Evolutionary conservation across 2,113 vertebrate genomes (phyloP).

Genomic region (Dromaius novaehollandiae): DNA sequence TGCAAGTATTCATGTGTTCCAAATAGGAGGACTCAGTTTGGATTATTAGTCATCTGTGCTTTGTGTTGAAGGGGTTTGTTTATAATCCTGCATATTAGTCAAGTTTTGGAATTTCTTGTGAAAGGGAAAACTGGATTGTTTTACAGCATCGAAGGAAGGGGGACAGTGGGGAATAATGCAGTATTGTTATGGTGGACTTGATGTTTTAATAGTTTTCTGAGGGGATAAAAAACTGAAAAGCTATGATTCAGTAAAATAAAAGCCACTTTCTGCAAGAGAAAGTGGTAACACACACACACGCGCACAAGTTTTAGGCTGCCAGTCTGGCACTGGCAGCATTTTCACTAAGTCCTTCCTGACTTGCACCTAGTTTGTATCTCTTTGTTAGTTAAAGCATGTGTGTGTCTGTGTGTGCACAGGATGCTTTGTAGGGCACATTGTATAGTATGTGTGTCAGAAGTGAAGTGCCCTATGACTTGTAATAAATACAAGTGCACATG

Average conservation of each 20-base stretch:
- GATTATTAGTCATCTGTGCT: background rate
- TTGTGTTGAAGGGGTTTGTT: background rate
- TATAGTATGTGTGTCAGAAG: background rate
- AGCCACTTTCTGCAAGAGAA: background rate
- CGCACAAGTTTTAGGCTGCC: background rate
- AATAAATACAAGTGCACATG: slow-evolving; percentile 69
- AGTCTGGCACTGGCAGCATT: background rate
- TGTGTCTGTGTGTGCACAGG: slow-evolving; percentile 50
- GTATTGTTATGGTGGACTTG: background rate
- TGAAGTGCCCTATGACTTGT: slow-evolving; percentile 59
- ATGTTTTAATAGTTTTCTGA: background rate
- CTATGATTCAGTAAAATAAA: background rate
- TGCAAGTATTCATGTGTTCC: background rate
- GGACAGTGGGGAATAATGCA: background rate
- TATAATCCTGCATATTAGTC: background rate
- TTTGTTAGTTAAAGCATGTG: background rate
- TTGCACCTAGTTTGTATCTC: background rate
- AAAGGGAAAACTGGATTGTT: background rate
- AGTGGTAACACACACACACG: background rate
- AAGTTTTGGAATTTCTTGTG: background rate
- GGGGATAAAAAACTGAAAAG: background rate
- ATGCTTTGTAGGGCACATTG: slow-evolving; percentile 19
- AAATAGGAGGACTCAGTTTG: background rate
- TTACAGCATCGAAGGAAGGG: background rate
- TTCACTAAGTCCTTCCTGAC: background rate